Percentiles rank a stretch among this genome's conserved stretches.
These are phyloP conservation scores for Andrena flavipes DNA, from an alignment of 2,888 invertebrate genomes.

Conservation along the genomic window DNA sequence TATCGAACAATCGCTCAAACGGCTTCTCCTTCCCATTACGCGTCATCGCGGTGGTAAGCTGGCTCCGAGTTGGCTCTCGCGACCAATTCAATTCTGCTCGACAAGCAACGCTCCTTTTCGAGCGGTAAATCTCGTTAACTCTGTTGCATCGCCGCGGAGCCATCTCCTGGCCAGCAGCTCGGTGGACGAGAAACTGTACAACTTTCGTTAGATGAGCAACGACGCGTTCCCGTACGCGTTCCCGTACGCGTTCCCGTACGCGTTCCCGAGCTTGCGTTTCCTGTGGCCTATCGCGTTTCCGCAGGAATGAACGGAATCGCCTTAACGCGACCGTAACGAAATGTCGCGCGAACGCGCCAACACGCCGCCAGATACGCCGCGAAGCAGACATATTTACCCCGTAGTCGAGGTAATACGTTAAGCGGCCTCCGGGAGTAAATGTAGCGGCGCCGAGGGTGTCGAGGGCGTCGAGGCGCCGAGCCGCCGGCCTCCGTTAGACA, in stretches of 20 bases:
- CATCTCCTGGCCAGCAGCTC: slow-evolving; percentile 13
- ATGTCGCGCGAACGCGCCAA: slow-evolving; percentile 56
- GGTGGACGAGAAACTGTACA: slow-evolving; percentile 13
- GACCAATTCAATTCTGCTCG: neutral
- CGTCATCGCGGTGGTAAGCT: neutral
- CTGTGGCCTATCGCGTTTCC: slow-evolving; percentile 80
- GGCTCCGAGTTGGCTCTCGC: neutral
- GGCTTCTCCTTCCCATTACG: slow-evolving; percentile 8
- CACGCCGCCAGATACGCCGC: slow-evolving; percentile 38
- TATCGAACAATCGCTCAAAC: slow-evolving; percentile 13
- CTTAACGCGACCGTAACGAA: slow-evolving; percentile 75
- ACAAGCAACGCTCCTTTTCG: neutral
- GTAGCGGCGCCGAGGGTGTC: slow-evolving; percentile 58
- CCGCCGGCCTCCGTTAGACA: slow-evolving; percentile 40
- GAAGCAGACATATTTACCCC: slow-evolving; percentile 24
- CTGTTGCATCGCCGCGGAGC: neutral
- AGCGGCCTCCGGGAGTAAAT: slow-evolving; percentile 67
- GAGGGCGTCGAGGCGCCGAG: slow-evolving; percentile 22
- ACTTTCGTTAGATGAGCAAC: slow-evolving; percentile 28
- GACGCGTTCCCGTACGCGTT: slow-evolving; percentile 28
- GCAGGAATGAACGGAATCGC: slow-evolving; percentile 78
- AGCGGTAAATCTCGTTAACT: slow-evolving; percentile 23
- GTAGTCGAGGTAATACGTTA: slow-evolving; percentile 62
- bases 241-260: slow-evolving; percentile 25
- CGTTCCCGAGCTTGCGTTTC: slow-evolving; percentile 15